Percentiles rank a stretch among this genome's conserved stretches.
Evolutionary conservation across 2,797 vertebrate species (phyloP).

Genomic region (Sebastes dallii): DNA sequence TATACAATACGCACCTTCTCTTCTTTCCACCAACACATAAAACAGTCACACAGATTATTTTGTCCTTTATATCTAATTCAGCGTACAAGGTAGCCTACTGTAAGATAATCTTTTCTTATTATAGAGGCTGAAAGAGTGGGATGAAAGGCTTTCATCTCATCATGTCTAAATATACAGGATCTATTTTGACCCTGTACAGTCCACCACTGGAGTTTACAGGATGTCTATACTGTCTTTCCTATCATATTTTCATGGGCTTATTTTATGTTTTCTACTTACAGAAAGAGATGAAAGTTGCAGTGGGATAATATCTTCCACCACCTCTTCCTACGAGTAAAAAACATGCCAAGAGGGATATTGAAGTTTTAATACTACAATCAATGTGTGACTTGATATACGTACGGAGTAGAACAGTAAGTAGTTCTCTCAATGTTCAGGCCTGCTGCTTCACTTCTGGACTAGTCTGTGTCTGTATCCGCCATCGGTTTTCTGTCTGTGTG

Average conservation of each 20-base stretch:
- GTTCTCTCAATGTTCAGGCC: neutral
- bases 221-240: neutral
- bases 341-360: no score
- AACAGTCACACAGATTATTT: neutral
- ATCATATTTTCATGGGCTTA: neutral
- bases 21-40: neutral
- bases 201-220: neutral
- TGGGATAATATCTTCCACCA: neutral
- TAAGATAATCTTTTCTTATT: constrained; percentile 37
- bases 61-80: neutral
- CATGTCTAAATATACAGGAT: constrained; percentile 45
- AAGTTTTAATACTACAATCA: neutral
- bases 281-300: neutral
- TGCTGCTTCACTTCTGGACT: neutral
- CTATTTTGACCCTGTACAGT: constrained; percentile 27
- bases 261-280: neutral
- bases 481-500: neutral
- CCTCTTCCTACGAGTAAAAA: neutral
- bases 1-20: neutral
- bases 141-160: constrained; percentile 54
- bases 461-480: neutral
- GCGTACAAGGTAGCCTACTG: neutral
- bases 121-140: constrained; percentile 18
- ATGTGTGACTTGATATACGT: neutral
- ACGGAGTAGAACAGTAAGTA: neutral